phyloP scores from a whole-genome alignment of 2,888 invertebrate species.

The Melanophora roralis region DNA sequence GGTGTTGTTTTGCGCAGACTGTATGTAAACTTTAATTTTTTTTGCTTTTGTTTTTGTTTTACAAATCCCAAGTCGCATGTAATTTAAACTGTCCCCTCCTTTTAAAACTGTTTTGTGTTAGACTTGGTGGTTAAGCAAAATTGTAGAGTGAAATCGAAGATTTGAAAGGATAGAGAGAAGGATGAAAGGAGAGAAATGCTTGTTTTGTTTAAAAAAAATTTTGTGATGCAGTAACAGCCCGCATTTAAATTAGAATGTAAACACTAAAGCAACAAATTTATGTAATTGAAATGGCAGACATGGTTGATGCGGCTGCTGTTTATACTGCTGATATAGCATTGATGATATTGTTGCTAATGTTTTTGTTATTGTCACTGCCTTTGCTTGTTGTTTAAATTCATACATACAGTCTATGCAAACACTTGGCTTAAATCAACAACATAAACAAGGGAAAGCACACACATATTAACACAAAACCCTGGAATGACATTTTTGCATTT shows the following conservation, averaged over 20 bases:
- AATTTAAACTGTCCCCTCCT: slow-evolving; percentile 32
- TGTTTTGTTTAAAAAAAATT: slow-evolving; percentile 54
- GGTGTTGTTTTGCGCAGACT: slow-evolving; percentile 40
- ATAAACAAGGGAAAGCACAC: slow-evolving; percentile 1
- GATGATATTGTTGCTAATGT: not conserved
- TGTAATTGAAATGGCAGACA: slow-evolving; percentile 66
- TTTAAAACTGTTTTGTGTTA: not conserved
- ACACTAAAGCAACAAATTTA: slow-evolving; percentile 65
- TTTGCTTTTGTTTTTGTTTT: not conserved
- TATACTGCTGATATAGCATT: slow-evolving; percentile 6
- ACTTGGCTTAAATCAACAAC: slow-evolving; percentile 56
- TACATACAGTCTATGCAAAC: slow-evolving; percentile 53
- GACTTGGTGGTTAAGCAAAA: slow-evolving; percentile 27
- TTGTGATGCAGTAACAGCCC: slow-evolving; percentile 61
- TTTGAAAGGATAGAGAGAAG: not conserved
- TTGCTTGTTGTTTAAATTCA: slow-evolving; percentile 28
- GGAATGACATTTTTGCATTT: no score
- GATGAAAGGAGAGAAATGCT: not conserved
- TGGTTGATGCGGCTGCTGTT: slow-evolving; percentile 35
- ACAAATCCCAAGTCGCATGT: slow-evolving; percentile 40
- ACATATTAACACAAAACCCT: not conserved
- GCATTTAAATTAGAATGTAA: slow-evolving; percentile 62
- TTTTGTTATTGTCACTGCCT: no score
- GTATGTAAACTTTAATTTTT: slow-evolving; percentile 17
- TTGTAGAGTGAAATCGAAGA: slow-evolving; percentile 8